Evolutionary conservation across 35 echinoderm and acorn worm genomes (phyloP), one percentile per base, ranked within the genome.

Genomic region (Diadema setosum): DNA sequence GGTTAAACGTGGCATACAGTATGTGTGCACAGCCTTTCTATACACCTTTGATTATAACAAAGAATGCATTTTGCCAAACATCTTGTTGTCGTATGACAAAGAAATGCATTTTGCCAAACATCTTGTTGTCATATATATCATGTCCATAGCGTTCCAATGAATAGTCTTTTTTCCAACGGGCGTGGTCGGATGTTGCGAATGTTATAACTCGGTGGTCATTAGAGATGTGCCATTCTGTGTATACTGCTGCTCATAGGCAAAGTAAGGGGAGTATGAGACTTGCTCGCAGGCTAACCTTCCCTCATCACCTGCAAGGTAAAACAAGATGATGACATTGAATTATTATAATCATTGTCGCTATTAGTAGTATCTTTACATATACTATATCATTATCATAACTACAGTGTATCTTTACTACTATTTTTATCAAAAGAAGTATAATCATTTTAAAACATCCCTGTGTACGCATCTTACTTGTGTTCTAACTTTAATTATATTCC

Each of bases 171-270:
- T n/a, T n/a, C n/a, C n/a, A n/a, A n/a, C n/a, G 63, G 37, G n/a
- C 27, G 20, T 16, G 30, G 63, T 67, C 37, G 27, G 21, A 34
- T 67, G 63, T 32, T 67, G 18, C 27, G 11, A 3, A 4, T 78
- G 73, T 41, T 92, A 96, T 34, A 96, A 73, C 45, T 96, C 94
- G 20, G 94, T 96, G 11, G 94, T 96, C 46, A 96, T 88, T 2
- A 92, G 70, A 1, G 90, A 86, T 5, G 64, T 82, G 58, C 76
- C 94, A 58, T 60, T 90, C 2, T 84, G 82, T 24, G 85, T 61
- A 48, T 88, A 83, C 31, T 92, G 86, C 2, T 82, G 58, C 27
- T 83, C 46, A 45, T 82, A 88, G 6, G 57, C 46, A 12, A 74
- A 80, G 21, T 88, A 91, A 14, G 88, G 85, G 32, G 92, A 69